Percentiles rank a stretch among this genome's conserved stretches.
These are phyloP conservation scores for Sarotherodon lohbergeri DNA, from an alignment of 2,113 vertebrate genomes.

Conservation along the genomic window DNA sequence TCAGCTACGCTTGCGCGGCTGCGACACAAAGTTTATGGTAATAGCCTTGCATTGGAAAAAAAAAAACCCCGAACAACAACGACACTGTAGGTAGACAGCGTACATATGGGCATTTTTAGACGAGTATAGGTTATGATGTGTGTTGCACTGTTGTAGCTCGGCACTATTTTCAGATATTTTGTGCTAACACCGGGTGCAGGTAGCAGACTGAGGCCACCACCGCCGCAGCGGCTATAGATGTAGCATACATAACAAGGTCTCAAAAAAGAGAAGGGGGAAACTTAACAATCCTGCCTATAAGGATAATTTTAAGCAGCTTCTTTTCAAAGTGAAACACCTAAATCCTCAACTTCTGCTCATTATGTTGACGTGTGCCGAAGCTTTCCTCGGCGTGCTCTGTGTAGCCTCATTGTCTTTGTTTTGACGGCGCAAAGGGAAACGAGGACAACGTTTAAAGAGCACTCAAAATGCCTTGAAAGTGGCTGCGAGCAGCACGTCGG, in stretches of 20 bases:
- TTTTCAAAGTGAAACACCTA: background rate
- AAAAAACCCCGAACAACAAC: fast-evolving
- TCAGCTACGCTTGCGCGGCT: constrained; percentile 6
- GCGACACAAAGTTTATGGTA: constrained; percentile 47
- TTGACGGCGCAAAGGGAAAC: constrained; percentile 57
- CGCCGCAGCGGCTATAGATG: constrained; percentile 34
- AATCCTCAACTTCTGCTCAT: background rate
- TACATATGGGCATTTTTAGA: background rate
- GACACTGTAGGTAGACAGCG: background rate
- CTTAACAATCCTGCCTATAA: background rate
- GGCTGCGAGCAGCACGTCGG: background rate
- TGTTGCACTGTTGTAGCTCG: background rate
- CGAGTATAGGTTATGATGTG: no score
- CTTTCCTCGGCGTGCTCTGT: constrained; percentile 17
- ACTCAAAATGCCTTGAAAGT: background rate
- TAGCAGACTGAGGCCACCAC: constrained; percentile 33
- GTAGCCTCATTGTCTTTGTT: constrained; percentile 65
- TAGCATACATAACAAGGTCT: constrained; percentile 15
- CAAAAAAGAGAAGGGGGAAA: background rate
- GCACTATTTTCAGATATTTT: constrained; percentile 10
- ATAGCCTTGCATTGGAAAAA: background rate
- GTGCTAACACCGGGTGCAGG: constrained; percentile 8
- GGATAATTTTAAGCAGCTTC: background rate
- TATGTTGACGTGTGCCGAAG: background rate
- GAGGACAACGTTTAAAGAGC: constrained; percentile 1